Evolutionary conservation across 2,113 vertebrate species (phyloP).

Genomic region (Corythaixoides concolor): DNA sequence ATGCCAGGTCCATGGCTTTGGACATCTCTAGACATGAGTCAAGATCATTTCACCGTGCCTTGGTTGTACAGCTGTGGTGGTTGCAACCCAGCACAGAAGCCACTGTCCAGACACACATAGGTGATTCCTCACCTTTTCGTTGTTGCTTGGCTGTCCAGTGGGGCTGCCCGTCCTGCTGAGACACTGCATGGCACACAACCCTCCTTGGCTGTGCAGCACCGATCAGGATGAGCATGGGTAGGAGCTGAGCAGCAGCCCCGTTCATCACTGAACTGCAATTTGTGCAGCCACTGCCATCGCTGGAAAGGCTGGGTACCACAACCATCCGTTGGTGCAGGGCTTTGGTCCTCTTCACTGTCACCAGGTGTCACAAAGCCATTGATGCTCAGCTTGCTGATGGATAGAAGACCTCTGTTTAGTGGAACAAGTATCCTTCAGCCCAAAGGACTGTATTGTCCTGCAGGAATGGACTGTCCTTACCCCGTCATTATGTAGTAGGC

Average conservation of each 20-base stretch:
- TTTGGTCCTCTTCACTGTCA: not conserved
- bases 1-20: not conserved
- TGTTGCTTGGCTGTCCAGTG: not conserved
- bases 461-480: not conserved
- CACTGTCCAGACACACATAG: not conserved
- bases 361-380: not conserved
- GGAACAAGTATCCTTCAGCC: not conserved
- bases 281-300: too few relatives aligned
- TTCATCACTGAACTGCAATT: not conserved
- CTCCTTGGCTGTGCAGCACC: not conserved
- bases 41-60: not conserved
- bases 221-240: accelerated
- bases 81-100: not conserved
- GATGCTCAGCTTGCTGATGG: not conserved
- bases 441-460: not conserved
- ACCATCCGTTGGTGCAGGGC: not conserved
- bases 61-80: accelerated
- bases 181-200: not conserved
- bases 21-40: accelerated
- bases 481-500: not conserved
- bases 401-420: not conserved
- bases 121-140: not conserved
- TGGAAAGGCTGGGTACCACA: not conserved
- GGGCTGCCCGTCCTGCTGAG: not conserved
- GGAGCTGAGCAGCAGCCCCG: not conserved